phyloP scores from a whole-genome alignment of 2,888 invertebrate species.

The Epicampocera succincta region DNA sequence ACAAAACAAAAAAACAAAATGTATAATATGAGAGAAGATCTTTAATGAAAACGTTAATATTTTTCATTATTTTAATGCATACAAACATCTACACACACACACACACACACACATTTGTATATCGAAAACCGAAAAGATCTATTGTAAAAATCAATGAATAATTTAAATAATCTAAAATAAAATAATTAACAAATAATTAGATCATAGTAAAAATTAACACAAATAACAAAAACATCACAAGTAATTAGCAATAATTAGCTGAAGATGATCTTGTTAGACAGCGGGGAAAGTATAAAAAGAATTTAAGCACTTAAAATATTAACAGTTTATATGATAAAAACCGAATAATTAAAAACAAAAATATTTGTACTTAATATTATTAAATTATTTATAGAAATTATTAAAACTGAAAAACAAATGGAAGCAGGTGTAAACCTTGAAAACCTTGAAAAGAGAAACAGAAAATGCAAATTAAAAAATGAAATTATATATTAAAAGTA shows the following conservation, averaged over 20 bases:
- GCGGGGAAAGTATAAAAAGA: conserved; percentile 58
- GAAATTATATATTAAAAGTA: conserved; percentile 64
- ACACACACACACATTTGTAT: conserved; percentile 65
- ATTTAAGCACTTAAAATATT: conserved; percentile 71
- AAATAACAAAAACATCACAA: conserved; percentile 43
- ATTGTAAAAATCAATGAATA: conserved; percentile 62
- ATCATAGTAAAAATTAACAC: conserved; percentile 41
- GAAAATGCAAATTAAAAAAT: conserved; percentile 48
- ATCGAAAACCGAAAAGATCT: conserved; percentile 49
- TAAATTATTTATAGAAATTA: conserved; percentile 70
- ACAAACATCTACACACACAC: too few relatives aligned
- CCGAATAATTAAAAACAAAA: conserved; percentile 36
- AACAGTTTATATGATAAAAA: conserved; percentile 50
- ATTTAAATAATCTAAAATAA: conserved; percentile 37
- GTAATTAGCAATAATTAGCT: conserved; percentile 70
- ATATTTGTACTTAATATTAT: conserved; percentile 70
- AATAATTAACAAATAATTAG: conserved; percentile 47
- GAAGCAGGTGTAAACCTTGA: conserved; percentile 53
- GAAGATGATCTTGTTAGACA: conserved; percentile 73
- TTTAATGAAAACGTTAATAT: conserved; percentile 57
- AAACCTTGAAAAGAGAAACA: conserved; percentile 39
- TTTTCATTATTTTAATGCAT: conserved; percentile 34
- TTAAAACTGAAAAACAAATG: conserved; percentile 46
- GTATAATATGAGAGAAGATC: conserved; percentile 20
- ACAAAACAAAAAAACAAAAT: not conserved